Conservation (phyloP, 1,140 invertebrate species). For the Grapholita molesta region DNA sequence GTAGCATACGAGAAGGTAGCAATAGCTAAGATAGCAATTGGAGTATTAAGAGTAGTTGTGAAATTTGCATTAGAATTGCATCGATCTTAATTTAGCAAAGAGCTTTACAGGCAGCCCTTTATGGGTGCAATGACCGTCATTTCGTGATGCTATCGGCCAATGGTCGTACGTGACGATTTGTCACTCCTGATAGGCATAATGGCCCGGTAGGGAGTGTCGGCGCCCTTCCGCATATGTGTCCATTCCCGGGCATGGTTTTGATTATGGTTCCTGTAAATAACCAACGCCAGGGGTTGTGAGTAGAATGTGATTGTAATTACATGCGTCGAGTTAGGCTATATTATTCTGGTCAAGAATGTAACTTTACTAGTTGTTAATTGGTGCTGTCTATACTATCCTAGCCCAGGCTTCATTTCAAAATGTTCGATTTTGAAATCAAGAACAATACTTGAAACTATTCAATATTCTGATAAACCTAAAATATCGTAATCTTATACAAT, state of each 20-base stretch:
- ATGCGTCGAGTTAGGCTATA: background rate
- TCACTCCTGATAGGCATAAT: conserved; percentile 6
- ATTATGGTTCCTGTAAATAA: background rate
- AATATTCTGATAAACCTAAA: background rate
- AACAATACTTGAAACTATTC: background rate
- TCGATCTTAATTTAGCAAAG: background rate
- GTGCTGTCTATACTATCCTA: too few species aligned
- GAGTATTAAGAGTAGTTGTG: too few species aligned
- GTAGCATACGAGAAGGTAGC: too few species aligned
- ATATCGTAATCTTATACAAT: background rate
- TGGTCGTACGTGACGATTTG: conserved; percentile 8
- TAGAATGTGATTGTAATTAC: background rate
- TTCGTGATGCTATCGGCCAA: background rate
- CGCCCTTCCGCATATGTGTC: background rate
- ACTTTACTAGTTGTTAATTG: background rate
- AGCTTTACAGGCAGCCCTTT: background rate
- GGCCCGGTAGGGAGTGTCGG: background rate
- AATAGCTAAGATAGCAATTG: too few species aligned
- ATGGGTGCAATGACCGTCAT: conserved; percentile 1
- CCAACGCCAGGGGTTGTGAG: background rate
- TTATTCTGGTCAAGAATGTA: background rate
- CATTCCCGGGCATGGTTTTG: background rate
- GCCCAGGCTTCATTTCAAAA: too few species aligned
- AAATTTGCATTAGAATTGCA: background rate
- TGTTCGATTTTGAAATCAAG: background rate